Conservation (phyloP, 2,797 vertebrate genomes). For the Euphonia xanthogaster region DNA sequence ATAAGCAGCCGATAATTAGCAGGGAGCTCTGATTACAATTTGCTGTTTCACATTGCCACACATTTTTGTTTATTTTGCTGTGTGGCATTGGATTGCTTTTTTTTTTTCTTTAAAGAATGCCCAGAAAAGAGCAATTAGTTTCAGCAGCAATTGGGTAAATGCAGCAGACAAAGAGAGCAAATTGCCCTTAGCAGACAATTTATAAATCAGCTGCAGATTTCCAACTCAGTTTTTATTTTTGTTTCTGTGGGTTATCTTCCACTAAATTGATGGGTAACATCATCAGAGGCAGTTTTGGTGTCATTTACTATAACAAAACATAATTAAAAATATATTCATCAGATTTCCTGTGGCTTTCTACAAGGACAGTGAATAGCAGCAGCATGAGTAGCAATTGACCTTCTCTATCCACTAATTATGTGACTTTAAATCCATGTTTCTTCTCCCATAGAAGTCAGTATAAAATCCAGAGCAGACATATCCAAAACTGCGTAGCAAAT, state of each 20-base stretch:
- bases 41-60: neutral
- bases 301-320: constrained; percentile 16
- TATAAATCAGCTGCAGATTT: constrained; percentile 57
- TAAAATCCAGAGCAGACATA: neutral
- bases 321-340: constrained; percentile 54
- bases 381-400: neutral
- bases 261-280: constrained; percentile 2
- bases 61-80: constrained; percentile 3
- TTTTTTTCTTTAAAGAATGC: neutral
- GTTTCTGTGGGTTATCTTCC: neutral
- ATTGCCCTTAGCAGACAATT: constrained; percentile 57
- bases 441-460: neutral
- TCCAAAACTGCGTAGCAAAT: constrained; percentile 36
- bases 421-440: neutral
- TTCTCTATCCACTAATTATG: neutral
- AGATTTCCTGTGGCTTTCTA: constrained; percentile 12
- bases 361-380: neutral
- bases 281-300: neutral
- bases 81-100: neutral
- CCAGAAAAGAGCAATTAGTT: constrained; percentile 65
- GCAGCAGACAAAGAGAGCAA: constrained; percentile 60
- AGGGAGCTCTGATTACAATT: constrained; percentile 15
- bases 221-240: constrained; percentile 31
- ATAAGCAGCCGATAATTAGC: neutral
- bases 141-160: constrained; percentile 43